A percentile compares a stretch with the other conserved stretches of the same genome.
Conservation (phyloP, 2,888 invertebrate genomes). For the Drosophila algonquin region DNA sequence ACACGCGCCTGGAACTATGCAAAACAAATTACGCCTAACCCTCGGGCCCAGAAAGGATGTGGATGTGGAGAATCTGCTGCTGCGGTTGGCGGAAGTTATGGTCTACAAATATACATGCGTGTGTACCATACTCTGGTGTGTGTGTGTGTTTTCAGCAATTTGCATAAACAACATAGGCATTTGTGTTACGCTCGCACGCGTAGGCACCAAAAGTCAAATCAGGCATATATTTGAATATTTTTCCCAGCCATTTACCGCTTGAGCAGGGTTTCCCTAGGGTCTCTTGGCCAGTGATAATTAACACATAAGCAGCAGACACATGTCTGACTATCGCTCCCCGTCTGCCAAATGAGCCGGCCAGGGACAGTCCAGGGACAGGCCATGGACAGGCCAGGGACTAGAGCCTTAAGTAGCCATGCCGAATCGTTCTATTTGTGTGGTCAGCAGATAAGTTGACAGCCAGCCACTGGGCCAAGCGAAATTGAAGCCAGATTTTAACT, state of each 20-base stretch:
- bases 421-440: conserved; percentile 51
- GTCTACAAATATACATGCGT: conserved; percentile 14
- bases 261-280: conserved; percentile 52
- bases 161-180: conserved; percentile 68
- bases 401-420: conserved; percentile 41
- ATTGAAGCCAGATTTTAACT: conserved; percentile 36
- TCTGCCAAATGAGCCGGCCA: conserved; percentile 17
- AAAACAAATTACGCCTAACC: conserved; percentile 59
- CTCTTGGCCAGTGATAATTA: conserved; percentile 61
- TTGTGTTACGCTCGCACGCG: conserved; percentile 14
- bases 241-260: conserved; percentile 48
- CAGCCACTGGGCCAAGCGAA: conserved; percentile 34
- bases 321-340: conserved; percentile 19
- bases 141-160: conserved; percentile 43
- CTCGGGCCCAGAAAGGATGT: neutral
- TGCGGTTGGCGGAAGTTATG: conserved; percentile 38
- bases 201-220: conserved; percentile 56
- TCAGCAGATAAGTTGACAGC: conserved; percentile 51
- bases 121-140: neutral
- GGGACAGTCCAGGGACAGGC: too few species aligned
- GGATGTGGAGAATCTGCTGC: conserved; percentile 34
- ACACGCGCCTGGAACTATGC: conserved; percentile 76
- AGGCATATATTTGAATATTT: conserved; percentile 76
- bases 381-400: conserved; percentile 8
- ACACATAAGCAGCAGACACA: conserved; percentile 70